Evolutionary conservation across 2,113 vertebrate genomes (phyloP).

Genomic region (Aegotheles bennettii): DNA sequence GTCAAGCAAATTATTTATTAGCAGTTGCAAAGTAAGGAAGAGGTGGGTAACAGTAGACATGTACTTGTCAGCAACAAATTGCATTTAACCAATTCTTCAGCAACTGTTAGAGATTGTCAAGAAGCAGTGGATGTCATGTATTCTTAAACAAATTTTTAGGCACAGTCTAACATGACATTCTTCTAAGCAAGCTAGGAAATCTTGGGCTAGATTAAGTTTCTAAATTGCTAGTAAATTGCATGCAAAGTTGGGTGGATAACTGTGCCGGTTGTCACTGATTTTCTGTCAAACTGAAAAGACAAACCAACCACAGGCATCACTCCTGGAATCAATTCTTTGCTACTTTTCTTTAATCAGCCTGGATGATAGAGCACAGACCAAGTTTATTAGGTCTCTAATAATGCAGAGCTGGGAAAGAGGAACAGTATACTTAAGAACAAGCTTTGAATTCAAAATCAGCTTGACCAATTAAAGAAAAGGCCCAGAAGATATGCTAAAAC

Average conservation of each 20-base stretch:
- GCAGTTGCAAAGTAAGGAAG: neutral
- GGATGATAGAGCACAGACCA: neutral
- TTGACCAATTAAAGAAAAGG: slow-evolving; percentile 1
- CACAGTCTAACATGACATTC: neutral
- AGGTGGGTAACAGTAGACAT: neutral
- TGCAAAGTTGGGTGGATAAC: neutral
- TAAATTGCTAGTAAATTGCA: neutral
- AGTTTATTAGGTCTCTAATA: slow-evolving; percentile 18
- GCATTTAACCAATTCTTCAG: neutral
- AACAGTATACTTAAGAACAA: neutral
- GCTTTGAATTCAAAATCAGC: slow-evolving; percentile 30
- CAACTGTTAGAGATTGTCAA: neutral
- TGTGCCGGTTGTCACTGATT: neutral
- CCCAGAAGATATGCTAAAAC: neutral
- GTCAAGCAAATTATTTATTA: neutral
- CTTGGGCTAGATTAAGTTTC: neutral
- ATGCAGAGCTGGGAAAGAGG: neutral
- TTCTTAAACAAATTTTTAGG: neutral
- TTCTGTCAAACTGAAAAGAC: neutral
- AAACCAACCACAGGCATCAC: neutral
- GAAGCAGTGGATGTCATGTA: neutral
- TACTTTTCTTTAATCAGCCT: slow-evolving; percentile 7
- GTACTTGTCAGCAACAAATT: neutral
- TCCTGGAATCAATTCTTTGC: neutral
- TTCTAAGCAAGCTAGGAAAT: neutral